Base-by-base conservation (phyloP, 1,140 invertebrate species). In the Drosophila triauraria region DNA sequence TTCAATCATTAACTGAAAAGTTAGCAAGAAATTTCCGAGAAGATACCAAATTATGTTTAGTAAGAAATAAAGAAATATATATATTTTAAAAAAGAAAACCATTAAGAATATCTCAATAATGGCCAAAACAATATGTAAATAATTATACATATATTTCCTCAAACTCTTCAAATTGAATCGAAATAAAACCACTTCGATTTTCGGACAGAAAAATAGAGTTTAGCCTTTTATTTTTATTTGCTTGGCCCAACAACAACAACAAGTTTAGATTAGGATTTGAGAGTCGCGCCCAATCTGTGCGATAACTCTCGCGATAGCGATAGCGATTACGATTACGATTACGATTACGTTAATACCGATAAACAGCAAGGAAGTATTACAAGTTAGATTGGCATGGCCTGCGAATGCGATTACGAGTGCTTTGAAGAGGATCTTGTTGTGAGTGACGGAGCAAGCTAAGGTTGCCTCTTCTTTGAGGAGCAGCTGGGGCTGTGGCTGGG, bases 201-300 rank as follows among this genome's bases (percentile, higher is more conserved):
- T 67, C 30, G 42, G 72, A 81, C 78, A 81, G 57, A 80, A 78
- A 79, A 81, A 80, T 80, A 81, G 59, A 70, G 56, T 68, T 83
- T 68, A 78, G 71, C 63, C 63, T 56, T 46, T 42, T 78, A 50
- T 59, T 61, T 83, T 65, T 68, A 54, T 54, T 75, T 67, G 54
- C 43, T 54, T 72, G 51, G 62, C 58, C 42, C 63, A 88, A 80
- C 69, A 80, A 80, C 80, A 86, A 78, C 77, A 88, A 87, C 56
- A 75, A 87, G 51, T 80, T 67, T 46, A 10, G 47, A 42, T 75
- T 62, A 69, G 53, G 64, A 57, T 57, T 80, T 42, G 56, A 46
- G 51, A 40, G 27, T 65, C 17, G 40, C 30, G 8, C 35, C 35
- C 20, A 15, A 35, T 35, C 12, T 62, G 32, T 47, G 42, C 42